phyloP scores from a whole-genome alignment of 1,140 invertebrate genomes.

The Capitella teleta region DNA sequence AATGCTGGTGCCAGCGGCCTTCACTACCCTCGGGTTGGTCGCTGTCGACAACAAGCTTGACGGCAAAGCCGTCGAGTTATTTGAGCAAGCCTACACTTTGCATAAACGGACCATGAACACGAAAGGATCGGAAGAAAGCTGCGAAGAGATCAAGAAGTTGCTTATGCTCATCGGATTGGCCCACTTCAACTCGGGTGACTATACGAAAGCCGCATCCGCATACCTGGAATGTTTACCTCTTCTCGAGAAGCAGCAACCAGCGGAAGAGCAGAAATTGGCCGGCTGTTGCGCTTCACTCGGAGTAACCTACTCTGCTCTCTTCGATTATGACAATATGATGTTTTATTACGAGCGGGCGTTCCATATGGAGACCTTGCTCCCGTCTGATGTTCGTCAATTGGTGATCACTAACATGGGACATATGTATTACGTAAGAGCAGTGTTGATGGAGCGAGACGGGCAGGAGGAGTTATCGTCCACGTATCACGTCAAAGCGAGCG shows the following conservation, averaged over 20 bases:
- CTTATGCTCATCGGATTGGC: slow-evolving; percentile 2
- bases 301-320: slow-evolving; percentile 1
- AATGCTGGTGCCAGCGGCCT: too few relatives aligned
- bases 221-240: slow-evolving; percentile 3
- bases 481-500: background rate
- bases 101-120: too few relatives aligned
- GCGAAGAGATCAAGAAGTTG: slow-evolving; percentile 1
- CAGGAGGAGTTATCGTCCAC: background rate
- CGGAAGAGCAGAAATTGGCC: background rate
- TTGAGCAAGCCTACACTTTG: too few relatives aligned
- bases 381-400: background rate
- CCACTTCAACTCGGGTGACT: slow-evolving; percentile 1
- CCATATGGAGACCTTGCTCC: background rate
- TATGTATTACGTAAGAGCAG: slow-evolving; percentile 7
- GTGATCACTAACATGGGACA: slow-evolving; percentile 3
- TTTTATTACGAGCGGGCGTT: slow-evolving; percentile 1
- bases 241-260: background rate
- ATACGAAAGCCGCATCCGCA: background rate
- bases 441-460: background rate
- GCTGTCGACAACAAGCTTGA: too few relatives aligned
- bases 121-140: too few relatives aligned
- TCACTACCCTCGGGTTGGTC: too few relatives aligned
- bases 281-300: slow-evolving; percentile 3
- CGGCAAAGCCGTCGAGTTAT: too few relatives aligned
- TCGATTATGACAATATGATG: slow-evolving; percentile 7